Evolutionary conservation across 2,888 invertebrate species (phyloP).

Genomic region (Phyto melanocephala): DNA sequence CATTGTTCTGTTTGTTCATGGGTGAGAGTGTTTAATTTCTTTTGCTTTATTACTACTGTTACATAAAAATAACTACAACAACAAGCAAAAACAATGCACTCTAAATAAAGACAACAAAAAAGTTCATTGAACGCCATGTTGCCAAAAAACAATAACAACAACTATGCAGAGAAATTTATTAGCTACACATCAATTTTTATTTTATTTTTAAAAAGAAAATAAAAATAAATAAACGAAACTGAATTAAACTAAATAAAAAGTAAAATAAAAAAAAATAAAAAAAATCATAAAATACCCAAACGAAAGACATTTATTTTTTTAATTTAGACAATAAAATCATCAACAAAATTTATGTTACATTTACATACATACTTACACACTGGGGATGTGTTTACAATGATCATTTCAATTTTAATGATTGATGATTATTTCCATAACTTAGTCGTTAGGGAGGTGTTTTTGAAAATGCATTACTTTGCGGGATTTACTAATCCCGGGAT

Average conservation of each 20-base stretch:
- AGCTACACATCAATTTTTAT: slow-evolving; percentile 33
- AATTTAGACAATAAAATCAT: background rate
- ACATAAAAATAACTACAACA: slow-evolving; percentile 18
- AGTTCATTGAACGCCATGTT: slow-evolving; percentile 52
- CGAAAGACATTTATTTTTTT: too few species aligned
- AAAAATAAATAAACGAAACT: too few species aligned
- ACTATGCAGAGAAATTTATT: slow-evolving; percentile 48
- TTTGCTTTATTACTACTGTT: slow-evolving; percentile 9
- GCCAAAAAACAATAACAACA: slow-evolving; percentile 7
- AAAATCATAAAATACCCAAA: too few species aligned
- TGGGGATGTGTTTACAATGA: background rate
- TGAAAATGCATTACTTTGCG: too few species aligned
- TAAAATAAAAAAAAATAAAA: too few species aligned
- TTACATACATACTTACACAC: too few species aligned
- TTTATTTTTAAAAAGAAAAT: slow-evolving; percentile 7
- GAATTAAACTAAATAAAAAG: too few species aligned
- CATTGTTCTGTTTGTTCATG: background rate
- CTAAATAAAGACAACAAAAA: too few species aligned
- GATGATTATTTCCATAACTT: slow-evolving; percentile 22
- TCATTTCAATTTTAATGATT: background rate
- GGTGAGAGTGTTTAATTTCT: slow-evolving; percentile 26
- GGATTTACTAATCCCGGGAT: too few species aligned
- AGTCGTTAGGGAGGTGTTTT: too few species aligned
- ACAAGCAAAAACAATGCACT: too few species aligned
- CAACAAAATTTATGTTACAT: slow-evolving; percentile 30